phyloP scores from a whole-genome alignment of 2,797 vertebrate genomes.

The Labeo calbasu region DNA sequence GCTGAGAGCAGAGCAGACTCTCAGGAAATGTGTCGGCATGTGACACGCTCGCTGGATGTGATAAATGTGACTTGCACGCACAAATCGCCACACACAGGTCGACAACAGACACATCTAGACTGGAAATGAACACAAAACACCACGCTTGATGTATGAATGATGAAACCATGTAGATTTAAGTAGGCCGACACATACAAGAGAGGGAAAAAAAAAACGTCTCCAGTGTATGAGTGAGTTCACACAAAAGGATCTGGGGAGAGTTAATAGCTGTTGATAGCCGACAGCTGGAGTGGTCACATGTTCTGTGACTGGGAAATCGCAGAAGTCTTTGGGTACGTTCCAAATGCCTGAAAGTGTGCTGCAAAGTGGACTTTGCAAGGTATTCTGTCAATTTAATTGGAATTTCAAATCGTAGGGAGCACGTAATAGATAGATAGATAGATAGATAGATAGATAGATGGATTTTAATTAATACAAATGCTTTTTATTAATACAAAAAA shows the following conservation, averaged over 20 bases:
- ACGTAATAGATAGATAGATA: too few relatives aligned
- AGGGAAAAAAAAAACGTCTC: background rate
- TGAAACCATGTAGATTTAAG: background rate
- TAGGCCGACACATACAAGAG: background rate
- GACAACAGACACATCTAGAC: constrained; percentile 10
- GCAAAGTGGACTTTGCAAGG: constrained; percentile 38
- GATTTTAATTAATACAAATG: too few relatives aligned
- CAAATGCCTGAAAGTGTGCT: constrained; percentile 25
- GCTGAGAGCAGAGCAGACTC: constrained; percentile 67
- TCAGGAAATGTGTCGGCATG: constrained; percentile 55
- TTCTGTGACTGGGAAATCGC: constrained; percentile 36
- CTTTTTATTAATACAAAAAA: too few relatives aligned
- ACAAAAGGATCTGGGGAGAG: constrained; percentile 29
- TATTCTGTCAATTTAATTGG: background rate
- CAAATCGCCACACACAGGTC: constrained; percentile 2
- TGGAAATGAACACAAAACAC: background rate
- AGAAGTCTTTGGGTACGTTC: constrained; percentile 38
- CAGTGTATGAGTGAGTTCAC: constrained; percentile 25
- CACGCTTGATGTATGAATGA: background rate
- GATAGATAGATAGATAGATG: too few relatives aligned
- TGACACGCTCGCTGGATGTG: constrained; percentile 62
- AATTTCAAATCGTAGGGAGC: background rate
- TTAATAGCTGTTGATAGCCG: constrained; percentile 39
- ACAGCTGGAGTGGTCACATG: constrained; percentile 38
- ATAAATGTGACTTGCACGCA: constrained; percentile 13